Percentiles rank a stretch among this genome's conserved stretches.
Conservation (phyloP, 2,888 invertebrate genomes). For the Siphlonurus alternatus region DNA sequence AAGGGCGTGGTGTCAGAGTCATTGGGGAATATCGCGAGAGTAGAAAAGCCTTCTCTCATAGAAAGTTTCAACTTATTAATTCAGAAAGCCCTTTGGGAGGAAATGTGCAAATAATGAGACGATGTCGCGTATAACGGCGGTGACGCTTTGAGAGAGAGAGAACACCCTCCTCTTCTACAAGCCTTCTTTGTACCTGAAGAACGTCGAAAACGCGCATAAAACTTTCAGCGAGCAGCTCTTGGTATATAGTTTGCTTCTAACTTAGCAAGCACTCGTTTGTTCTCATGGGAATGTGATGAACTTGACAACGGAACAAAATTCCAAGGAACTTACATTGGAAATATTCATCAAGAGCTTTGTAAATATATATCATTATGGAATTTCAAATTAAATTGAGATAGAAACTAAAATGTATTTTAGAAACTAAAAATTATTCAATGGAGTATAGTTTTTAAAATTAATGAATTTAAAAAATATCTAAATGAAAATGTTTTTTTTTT, state of each 20-base stretch:
- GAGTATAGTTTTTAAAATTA: no score
- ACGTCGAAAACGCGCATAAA: background rate
- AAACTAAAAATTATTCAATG: no score
- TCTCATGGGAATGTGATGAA: no score
- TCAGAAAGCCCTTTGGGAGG: constrained; percentile 1
- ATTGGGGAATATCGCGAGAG: background rate
- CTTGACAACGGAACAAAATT: background rate
- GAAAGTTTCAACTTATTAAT: constrained; percentile 1
- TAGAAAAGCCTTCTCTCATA: background rate
- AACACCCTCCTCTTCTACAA: no score
- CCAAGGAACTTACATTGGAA: background rate
- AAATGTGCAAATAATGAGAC: background rate
- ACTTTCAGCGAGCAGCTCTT: background rate
- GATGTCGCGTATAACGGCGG: background rate
- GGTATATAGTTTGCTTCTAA: background rate
- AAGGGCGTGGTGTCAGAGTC: background rate
- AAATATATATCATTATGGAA: no score
- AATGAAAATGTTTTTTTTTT: no score
- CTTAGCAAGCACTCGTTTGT: no score
- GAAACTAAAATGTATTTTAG: no score
- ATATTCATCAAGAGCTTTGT: no score
- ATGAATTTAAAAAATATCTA: no score
- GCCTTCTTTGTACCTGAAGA: background rate
- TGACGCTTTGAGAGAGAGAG: no score
- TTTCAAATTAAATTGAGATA: no score